Evolutionary conservation across 35 echinoderm and acorn worm genomes (phyloP).

Genomic region (Stichopus chloronotus): DNA sequence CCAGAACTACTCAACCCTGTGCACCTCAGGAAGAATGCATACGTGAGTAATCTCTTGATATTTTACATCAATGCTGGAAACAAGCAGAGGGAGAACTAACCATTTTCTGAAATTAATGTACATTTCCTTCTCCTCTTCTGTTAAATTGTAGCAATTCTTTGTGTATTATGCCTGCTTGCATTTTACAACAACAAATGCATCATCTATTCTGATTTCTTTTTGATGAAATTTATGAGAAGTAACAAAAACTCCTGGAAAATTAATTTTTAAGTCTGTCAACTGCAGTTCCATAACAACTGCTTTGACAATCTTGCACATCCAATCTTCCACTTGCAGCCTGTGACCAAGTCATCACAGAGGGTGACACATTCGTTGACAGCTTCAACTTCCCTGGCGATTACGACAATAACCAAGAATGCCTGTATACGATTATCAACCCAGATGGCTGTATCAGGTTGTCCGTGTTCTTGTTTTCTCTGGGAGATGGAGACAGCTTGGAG

Average conservation of each 20-base stretch:
- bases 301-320: too few species aligned
- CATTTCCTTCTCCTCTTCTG: too few species aligned
- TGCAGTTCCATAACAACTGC: too few species aligned
- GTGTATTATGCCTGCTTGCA: too few species aligned
- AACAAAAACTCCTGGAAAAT: too few species aligned
- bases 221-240: too few species aligned
- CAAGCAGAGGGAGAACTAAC: too few species aligned
- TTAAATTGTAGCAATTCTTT: too few species aligned
- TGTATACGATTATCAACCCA: slow-evolving; percentile 57
- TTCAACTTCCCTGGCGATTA: slow-evolving; percentile 56
- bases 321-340: slow-evolving; percentile 40
- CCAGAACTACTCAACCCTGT: slow-evolving; percentile 1
- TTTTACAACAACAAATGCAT: too few species aligned
- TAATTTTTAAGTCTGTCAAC: too few species aligned
- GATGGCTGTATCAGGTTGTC: slow-evolving; percentile 63
- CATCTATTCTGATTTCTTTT: too few species aligned
- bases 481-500: slow-evolving; percentile 51
- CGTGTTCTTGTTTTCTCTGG: background rate
- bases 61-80: background rate
- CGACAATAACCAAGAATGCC: slow-evolving; percentile 65
- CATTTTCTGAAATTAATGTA: too few species aligned
- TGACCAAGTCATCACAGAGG: background rate
- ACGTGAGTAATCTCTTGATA: background rate
- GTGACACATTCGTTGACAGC: background rate
- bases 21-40: slow-evolving; percentile 13